Evolutionary conservation across 2,797 vertebrate species (phyloP).

Genomic region (Arrhamphus sclerolepis): DNA sequence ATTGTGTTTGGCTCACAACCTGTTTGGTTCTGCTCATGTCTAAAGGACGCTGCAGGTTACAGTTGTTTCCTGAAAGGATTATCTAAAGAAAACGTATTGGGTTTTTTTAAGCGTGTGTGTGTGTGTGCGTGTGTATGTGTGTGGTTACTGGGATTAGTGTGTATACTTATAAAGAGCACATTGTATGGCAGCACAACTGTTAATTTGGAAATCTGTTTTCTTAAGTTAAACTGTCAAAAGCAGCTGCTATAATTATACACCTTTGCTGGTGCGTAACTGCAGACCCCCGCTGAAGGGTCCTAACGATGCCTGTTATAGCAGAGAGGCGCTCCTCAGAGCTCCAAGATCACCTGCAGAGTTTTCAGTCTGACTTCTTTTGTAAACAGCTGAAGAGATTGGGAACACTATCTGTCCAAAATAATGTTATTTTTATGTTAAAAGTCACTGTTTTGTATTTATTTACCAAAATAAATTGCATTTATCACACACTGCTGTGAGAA

Average conservation of each 20-base stretch:
- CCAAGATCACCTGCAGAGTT: constrained; percentile 49
- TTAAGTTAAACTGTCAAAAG: constrained; percentile 62
- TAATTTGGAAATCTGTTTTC: constrained; percentile 65
- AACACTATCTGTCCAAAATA: constrained; percentile 42
- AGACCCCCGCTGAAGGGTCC: constrained; percentile 57
- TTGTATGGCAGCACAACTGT: constrained; percentile 67
- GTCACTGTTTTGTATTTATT: constrained; percentile 79
- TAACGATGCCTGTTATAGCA: constrained; percentile 59
- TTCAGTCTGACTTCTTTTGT: constrained; percentile 54
- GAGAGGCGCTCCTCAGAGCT: constrained; percentile 66
- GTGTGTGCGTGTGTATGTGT: constrained; percentile 24
- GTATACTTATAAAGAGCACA: constrained; percentile 66
- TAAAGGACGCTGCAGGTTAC: constrained; percentile 36
- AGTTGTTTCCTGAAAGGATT: constrained; percentile 22
- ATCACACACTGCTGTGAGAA: constrained; percentile 27
- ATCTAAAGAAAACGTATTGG: constrained; percentile 45
- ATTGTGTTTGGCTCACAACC: constrained; percentile 28
- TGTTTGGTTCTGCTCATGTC: constrained; percentile 48
- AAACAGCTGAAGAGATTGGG: constrained; percentile 48
- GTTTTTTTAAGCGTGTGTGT: constrained; percentile 43
- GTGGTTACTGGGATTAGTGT: constrained; percentile 37
- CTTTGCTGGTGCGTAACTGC: constrained; percentile 54
- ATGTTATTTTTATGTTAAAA: constrained; percentile 72
- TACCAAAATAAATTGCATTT: constrained; percentile 74
- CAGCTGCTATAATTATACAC: constrained; percentile 71